Conservation (phyloP, 2,888 invertebrate species). For the Chaetogeoica ovagalla region DNA sequence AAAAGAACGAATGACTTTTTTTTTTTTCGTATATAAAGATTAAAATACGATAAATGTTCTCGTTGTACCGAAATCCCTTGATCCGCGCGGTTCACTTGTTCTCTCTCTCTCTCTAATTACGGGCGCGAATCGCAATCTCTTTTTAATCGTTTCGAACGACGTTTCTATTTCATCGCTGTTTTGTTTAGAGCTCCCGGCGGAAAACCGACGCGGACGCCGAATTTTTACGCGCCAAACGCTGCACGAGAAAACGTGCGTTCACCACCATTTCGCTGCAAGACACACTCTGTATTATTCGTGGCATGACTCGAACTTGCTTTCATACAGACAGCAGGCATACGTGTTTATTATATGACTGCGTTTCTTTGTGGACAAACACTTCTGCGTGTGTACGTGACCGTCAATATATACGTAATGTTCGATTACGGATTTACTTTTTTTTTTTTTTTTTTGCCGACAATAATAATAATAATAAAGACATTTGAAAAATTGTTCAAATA, state of each 20-base stretch:
- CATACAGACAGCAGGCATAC: background rate
- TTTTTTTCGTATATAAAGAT: too few species aligned
- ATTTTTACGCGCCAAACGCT: background rate
- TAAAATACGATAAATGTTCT: too few species aligned
- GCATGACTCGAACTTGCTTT: slow-evolving; percentile 44
- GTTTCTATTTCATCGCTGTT: background rate
- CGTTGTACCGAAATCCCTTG: too few species aligned
- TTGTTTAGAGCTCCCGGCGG: background rate
- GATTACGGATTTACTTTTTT: slow-evolving; percentile 27
- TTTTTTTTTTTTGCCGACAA: slow-evolving; percentile 14
- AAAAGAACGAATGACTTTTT: too few species aligned
- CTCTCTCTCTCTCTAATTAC: too few species aligned
- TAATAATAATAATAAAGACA: slow-evolving; percentile 46
- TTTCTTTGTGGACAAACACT: slow-evolving; percentile 22
- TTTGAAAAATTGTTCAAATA: slow-evolving; percentile 52
- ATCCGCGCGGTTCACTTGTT: too few species aligned
- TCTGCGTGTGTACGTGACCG: slow-evolving; percentile 20
- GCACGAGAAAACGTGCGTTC: slow-evolving; percentile 17
- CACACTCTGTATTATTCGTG: background rate
- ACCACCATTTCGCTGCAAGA: slow-evolving; percentile 22
- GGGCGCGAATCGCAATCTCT: background rate
- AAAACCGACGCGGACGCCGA: background rate
- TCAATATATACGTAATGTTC: slow-evolving; percentile 21
- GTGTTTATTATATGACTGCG: background rate
- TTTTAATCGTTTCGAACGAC: background rate